phyloP scores from a whole-genome alignment of 2,888 invertebrate species.

The Cerastoderma edule region DNA sequence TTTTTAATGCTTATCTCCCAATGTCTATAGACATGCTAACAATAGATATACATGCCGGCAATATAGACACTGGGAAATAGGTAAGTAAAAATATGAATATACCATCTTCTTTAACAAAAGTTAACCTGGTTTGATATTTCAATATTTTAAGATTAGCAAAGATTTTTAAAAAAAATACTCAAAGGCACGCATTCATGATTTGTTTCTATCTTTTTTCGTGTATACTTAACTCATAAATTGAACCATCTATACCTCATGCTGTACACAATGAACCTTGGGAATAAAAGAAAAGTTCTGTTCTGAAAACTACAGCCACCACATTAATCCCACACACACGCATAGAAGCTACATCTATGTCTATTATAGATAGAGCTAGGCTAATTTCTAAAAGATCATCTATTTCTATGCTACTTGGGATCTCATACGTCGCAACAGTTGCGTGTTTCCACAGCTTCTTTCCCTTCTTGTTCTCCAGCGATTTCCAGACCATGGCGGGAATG shows the following conservation, averaged over 20 bases:
- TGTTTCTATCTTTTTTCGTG: too few relatives aligned
- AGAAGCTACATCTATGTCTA: neutral
- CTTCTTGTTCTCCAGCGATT: conserved; percentile 32
- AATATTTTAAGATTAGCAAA: too few relatives aligned
- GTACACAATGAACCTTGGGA: neutral
- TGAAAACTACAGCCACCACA: neutral
- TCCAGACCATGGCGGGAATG: conserved; percentile 30
- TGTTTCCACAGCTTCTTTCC: conserved; percentile 27
- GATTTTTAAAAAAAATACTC: too few relatives aligned
- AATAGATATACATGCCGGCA: too few relatives aligned
- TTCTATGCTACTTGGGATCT: neutral
- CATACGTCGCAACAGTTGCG: conserved; percentile 26
- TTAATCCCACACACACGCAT: neutral
- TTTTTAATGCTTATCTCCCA: too few relatives aligned
- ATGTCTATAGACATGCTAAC: too few relatives aligned
- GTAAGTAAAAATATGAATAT: too few relatives aligned
- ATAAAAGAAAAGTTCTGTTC: neutral
- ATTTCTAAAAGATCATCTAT: neutral
- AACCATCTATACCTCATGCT: neutral
- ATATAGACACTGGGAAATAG: too few relatives aligned
- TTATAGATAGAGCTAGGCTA: neutral
- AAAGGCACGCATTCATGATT: too few relatives aligned
- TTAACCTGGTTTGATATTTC: too few relatives aligned
- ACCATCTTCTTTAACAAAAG: too few relatives aligned
- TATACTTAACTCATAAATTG: too few relatives aligned